These are phyloP conservation scores for Ganaspis sp. DNA, from an alignment of 1,140 invertebrate genomes.

Conservation along the genomic window DNA sequence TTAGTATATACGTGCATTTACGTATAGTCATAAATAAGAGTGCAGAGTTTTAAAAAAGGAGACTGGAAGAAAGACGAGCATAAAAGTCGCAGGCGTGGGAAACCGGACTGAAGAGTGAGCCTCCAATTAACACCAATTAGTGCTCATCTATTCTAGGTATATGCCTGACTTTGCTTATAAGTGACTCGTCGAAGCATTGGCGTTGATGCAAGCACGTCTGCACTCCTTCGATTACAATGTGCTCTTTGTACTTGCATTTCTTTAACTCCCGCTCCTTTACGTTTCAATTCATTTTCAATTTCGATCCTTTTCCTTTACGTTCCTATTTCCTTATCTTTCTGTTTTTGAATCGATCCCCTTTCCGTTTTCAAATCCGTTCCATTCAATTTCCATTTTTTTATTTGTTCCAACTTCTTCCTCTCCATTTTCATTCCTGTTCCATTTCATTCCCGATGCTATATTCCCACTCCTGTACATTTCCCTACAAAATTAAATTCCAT, in stretches of 20 bases:
- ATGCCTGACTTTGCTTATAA: slow-evolving; percentile 33
- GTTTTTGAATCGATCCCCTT: too few relatives aligned
- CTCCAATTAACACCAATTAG: slow-evolving; percentile 72
- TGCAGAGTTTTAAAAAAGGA: slow-evolving; percentile 34
- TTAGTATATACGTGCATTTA: not conserved
- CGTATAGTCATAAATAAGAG: not conserved
- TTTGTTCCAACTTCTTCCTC: too few relatives aligned
- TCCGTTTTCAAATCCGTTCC: too few relatives aligned
- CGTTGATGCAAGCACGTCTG: slow-evolving; percentile 35
- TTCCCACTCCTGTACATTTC: too few relatives aligned
- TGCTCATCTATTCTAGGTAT: slow-evolving; percentile 66
- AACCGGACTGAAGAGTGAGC: slow-evolving; percentile 59
- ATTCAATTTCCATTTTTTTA: too few relatives aligned
- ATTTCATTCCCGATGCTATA: too few relatives aligned
- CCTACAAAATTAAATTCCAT: too few relatives aligned
- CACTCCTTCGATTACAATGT: slow-evolving; percentile 41
- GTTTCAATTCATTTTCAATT: too few relatives aligned
- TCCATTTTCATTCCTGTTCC: too few relatives aligned
- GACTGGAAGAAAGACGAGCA: slow-evolving; percentile 48
- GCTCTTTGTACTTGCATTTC: slow-evolving; percentile 39
- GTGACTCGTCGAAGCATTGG: not conserved
- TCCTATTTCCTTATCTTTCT: too few relatives aligned
- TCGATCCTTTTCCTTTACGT: too few relatives aligned
- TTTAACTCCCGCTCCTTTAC: too few relatives aligned
- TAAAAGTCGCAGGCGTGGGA: slow-evolving; percentile 68